Conservation (phyloP, 2,113 vertebrate genomes). For the Regulus satrapa region DNA sequence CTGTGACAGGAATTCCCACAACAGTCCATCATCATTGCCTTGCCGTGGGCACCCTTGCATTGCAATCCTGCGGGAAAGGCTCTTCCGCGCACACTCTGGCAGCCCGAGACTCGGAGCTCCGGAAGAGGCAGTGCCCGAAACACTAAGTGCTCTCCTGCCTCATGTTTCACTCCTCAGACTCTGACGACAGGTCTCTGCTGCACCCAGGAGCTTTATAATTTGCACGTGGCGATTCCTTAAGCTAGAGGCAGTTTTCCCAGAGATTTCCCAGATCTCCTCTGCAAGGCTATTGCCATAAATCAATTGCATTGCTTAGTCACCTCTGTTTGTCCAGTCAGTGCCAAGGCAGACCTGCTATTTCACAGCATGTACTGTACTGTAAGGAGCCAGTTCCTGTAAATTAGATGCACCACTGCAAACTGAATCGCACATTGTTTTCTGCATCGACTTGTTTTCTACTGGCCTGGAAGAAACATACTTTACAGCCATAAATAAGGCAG, state of each 20-base stretch:
- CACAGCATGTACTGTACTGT: conserved; percentile 64
- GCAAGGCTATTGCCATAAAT: conserved; percentile 49
- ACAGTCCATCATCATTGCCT: not conserved
- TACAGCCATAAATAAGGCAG: not conserved
- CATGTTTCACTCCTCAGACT: not conserved
- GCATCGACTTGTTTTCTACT: not conserved
- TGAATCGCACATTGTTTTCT: conserved; percentile 9
- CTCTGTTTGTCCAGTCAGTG: conserved; percentile 41
- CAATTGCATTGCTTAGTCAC: conserved; percentile 56
- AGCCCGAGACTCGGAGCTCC: not conserved
- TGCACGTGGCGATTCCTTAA: not conserved
- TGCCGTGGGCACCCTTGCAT: not conserved
- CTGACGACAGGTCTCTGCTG: not conserved
- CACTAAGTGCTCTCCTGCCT: not conserved
- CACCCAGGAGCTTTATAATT: not conserved
- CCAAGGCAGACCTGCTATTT: conserved; percentile 55
- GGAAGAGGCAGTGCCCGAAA: not conserved
- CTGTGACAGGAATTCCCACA: conserved; percentile 31
- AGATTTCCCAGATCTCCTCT: conserved; percentile 44
- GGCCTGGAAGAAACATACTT: not conserved
- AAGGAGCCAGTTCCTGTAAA: conserved; percentile 45
- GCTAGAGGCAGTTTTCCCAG: conserved; percentile 17
- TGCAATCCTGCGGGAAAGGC: not conserved
- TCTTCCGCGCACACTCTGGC: not conserved
- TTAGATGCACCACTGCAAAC: conserved; percentile 16